Base-by-base conservation (phyloP, 2,797 vertebrate species). In the Dipus sagitta region DNA sequence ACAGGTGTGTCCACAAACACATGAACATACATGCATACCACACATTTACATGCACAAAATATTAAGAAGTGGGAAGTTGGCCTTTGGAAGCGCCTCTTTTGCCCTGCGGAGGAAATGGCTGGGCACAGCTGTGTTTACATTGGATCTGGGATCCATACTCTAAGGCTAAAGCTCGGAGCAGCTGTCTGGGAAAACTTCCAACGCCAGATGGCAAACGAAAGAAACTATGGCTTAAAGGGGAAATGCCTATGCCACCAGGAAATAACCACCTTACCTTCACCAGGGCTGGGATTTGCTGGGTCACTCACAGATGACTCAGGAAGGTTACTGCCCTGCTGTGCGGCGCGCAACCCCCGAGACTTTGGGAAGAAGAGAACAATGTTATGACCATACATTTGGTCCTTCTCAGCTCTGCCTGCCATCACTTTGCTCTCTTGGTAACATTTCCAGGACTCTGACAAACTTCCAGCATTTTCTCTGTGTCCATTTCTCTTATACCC, bases 401-500 rank as follows among this genome's bases (percentile, higher is more conserved):
- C 60, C 17, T 6, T 72, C 71, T 88, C 38, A 81, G 71, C 75
- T 64, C 79, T 90, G 47, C 76, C 52, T 32, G 34, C 58, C 90
- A 79, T 84, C 70, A 62, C 26, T 88, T 42, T 30, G 30, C 68
- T 92, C 34, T 91, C 21, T 86, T 79, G 42, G 30, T 95, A 86
- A 88, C 42, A 79, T 84, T n/a, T 38, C 75, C 3, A 76, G 80
- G 67, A 54, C 34, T 30, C 38, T 54, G 62, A 64, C 62, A 86
- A 79, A 88, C 81, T 86, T 84, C 68, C 62, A 62, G 47, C 34
- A 62, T 93, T 89, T 86, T 60, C 10, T 87, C 30, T 34, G 30
- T 88, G 38, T 94, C 26, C 32, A 60, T 78, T 93, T 93, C 71
- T 62, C 42, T 89, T 86, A 86, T 78, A 47, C 42, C 88, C 65